Percentiles rank a stretch among this genome's conserved stretches.
Conservation (phyloP, 30 jellyfish, hydroid and myxozoan genomes). For the Pelagia noctiluca region DNA sequence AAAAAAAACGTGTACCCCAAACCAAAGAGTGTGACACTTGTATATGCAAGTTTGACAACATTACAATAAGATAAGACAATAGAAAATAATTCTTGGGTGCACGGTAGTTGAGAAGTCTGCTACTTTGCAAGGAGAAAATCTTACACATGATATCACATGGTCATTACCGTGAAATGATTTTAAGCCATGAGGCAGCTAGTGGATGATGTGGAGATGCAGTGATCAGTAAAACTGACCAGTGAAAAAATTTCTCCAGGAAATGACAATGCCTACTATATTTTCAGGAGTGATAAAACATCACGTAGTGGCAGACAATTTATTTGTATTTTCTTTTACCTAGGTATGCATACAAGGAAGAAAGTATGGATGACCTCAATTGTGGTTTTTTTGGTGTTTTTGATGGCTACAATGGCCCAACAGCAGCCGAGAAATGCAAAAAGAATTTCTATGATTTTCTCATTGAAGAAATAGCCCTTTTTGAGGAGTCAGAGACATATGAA, state of each 20-base stretch:
- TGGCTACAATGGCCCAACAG: slow-evolving; percentile 71
- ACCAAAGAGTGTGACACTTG: no score
- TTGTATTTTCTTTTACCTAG: background rate
- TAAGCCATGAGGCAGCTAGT: background rate
- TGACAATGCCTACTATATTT: background rate
- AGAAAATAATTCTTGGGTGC: no score
- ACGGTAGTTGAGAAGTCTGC: no score
- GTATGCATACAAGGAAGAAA: slow-evolving; percentile 26
- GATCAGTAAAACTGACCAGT: background rate
- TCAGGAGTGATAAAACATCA: background rate
- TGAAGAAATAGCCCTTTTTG: background rate
- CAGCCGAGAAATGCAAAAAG: slow-evolving; percentile 68
- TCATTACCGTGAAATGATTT: no score
- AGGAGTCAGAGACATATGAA: background rate
- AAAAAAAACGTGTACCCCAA: no score
- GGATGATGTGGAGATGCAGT: background rate
- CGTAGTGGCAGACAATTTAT: background rate
- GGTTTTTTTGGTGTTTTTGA: slow-evolving; percentile 79
- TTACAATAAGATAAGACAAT: no score
- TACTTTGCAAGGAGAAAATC: no score
- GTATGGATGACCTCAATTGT: background rate
- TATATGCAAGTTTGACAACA: no score
- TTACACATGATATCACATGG: no score
- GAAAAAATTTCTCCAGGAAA: background rate
- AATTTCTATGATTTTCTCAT: slow-evolving; percentile 29